Conservation (phyloP, 2,113 vertebrate species). For the Neotoma lepida region DNA sequence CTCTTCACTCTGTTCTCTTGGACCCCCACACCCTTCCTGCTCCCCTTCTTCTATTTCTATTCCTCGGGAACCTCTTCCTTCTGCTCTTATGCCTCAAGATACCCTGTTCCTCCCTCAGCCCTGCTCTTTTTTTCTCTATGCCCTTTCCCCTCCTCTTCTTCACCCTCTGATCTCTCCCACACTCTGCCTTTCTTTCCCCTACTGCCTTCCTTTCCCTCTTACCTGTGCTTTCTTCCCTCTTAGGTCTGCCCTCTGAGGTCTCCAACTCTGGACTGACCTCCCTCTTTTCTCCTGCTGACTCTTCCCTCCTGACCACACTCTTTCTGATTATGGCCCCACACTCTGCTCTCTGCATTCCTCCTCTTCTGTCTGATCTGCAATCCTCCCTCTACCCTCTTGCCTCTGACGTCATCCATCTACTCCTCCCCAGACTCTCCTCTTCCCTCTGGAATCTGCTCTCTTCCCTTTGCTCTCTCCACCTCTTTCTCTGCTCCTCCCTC, state of each 20-base stretch:
- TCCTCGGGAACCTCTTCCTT: no score
- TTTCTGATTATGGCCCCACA: neutral
- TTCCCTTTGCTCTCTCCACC: neutral
- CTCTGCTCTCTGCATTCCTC: neutral
- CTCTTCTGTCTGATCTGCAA: neutral
- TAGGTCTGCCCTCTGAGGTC: neutral
- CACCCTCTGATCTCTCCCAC: neutral
- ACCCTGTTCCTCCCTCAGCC: neutral
- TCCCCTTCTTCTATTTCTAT: no score
- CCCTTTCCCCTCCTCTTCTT: neutral
- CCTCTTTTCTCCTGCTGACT: rapidly evolving
- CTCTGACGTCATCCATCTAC: neutral
- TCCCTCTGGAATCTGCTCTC: neutral
- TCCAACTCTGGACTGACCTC: no score
- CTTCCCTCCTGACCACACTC: neutral
- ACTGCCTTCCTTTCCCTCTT: neutral
- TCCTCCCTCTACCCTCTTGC: neutral
- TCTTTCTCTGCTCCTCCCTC: neutral
- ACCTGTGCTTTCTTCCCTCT: neutral
- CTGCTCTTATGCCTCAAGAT: no score
- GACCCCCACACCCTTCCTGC: no score
- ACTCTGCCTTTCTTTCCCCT: neutral
- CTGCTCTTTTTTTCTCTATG: neutral
- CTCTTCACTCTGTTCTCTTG: no score
- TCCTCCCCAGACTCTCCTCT: neutral